Conservation (phyloP, 1,140 invertebrate species). For the Rhagoletis zephyria region DNA sequence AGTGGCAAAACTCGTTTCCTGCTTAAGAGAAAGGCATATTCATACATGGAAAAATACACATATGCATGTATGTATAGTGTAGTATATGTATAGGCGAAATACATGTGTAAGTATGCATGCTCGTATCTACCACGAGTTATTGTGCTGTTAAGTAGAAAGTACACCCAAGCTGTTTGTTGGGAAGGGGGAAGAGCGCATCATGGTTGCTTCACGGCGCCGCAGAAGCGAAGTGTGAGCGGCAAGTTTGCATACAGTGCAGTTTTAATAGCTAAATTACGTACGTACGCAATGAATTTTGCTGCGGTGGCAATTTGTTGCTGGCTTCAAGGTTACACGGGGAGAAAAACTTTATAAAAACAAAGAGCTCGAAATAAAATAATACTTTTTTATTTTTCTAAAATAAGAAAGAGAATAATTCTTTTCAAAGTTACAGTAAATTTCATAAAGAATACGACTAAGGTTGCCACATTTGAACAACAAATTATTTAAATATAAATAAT, state of each 20-base stretch:
- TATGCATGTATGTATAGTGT: neutral
- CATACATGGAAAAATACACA: neutral
- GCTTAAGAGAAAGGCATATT: slow-evolving; percentile 3
- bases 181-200: neutral
- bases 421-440: too few species aligned
- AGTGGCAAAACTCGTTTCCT: slow-evolving; percentile 53
- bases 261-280: slow-evolving; percentile 53
- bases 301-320: slow-evolving; percentile 35
- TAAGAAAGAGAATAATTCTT: too few species aligned
- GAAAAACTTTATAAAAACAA: neutral
- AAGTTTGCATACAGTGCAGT: slow-evolving; percentile 6
- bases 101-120: neutral
- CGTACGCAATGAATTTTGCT: slow-evolving; percentile 41
- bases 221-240: neutral
- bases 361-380: too few species aligned
- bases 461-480: too few species aligned
- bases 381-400: too few species aligned
- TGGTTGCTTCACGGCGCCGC: neutral
- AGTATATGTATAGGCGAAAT: neutral
- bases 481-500: too few species aligned
- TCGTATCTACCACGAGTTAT: neutral
- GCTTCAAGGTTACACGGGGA: slow-evolving; percentile 34
- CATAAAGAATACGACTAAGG: too few species aligned
- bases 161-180: neutral
- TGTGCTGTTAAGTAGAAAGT: neutral